A percentile compares a stretch with the other conserved stretches of the same genome.
Conservation (phyloP, 35 echinoderm and acorn worm species). For the Eucidaris tribuloides region DNA sequence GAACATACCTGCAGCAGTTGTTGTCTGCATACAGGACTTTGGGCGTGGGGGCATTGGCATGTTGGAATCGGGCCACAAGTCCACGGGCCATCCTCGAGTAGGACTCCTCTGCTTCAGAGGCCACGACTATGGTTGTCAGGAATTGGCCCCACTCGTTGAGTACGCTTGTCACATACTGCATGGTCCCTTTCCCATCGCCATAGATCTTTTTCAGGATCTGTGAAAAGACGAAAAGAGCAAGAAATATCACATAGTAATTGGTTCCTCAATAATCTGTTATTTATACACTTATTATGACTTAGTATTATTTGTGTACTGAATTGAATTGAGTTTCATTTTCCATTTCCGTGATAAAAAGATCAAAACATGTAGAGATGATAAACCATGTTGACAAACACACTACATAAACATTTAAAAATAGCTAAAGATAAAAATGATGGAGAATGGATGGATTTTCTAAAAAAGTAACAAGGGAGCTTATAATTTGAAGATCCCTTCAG, state of each 20-base stretch:
- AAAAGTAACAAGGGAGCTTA: too few relatives aligned
- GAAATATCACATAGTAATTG: not conserved
- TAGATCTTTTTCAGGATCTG: constrained; percentile 26
- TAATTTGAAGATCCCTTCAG: too few relatives aligned
- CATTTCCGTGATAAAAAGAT: too few relatives aligned
- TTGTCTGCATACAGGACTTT: constrained; percentile 23
- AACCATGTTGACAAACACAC: too few relatives aligned
- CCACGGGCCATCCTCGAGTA: not conserved
- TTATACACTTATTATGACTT: too few relatives aligned
- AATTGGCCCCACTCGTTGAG: constrained; percentile 25
- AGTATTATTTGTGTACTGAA: too few relatives aligned
- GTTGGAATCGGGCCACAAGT: not conserved
- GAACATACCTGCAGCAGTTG: constrained; percentile 14
- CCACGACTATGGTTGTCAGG: not conserved
- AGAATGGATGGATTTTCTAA: too few relatives aligned
- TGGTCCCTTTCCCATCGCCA: not conserved
- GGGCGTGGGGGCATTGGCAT: constrained; percentile 11
- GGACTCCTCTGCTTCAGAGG: not conserved
- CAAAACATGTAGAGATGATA: too few relatives aligned
- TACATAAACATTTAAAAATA: too few relatives aligned
- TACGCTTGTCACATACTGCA: constrained; percentile 15
- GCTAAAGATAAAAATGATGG: too few relatives aligned
- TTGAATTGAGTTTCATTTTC: too few relatives aligned
- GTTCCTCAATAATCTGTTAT: not conserved
- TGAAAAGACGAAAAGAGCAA: not conserved